Base-by-base conservation (phyloP, 64 coral and sea anemone species). In the Montipora capricornis region DNA sequence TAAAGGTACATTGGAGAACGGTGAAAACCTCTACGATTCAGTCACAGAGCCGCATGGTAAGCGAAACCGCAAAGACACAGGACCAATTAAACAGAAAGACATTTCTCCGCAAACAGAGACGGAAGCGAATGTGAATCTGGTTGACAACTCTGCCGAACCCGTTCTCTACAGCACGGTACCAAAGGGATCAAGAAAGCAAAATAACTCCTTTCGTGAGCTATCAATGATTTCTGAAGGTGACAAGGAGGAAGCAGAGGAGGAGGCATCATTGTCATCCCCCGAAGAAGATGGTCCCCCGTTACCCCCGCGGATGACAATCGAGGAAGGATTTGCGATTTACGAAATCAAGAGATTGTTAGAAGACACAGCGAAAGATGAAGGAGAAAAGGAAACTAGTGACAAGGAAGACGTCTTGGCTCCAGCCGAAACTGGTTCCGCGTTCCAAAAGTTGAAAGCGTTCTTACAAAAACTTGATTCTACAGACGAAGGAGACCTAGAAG, bases 311-410 rank as follows among this genome's bases (percentile, higher is more conserved):
- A 69, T 22, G 44, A 1, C 2, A 6, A 5, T 8, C 20, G 64
- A 45, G 3, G 82, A 86, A 71, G 67, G 14, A 15, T 5, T 47
- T 49, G 82, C 82, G 51, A 52, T 86, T 19, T 47, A 50, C 6
- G 66, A 86, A 68, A 86, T 86, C 49, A 86, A 86, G n/a, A 44
- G 82, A 71, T 71, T 86, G 16, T 86, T 86, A 19, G 82, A 86
- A 73, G 66, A 71, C 4, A 49, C 44, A 3, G 67, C 67, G 45
- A 68, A 50, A 9, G 82, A 52, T 15, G 82, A 86, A 1, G 66
- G 19, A 19, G 82, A 86, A 69, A 86, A 51, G 8, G 66, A 68
- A 5, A 67, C 5, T 0, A 6, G 16, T 19, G 15, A 67, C 45
- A 26, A 86, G 11, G 6, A 48, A 68, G 17, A 20, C 4, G 66